phyloP scores from a whole-genome alignment of 1,140 invertebrate genomes.

The Pygmarrhopalites habei region DNA sequence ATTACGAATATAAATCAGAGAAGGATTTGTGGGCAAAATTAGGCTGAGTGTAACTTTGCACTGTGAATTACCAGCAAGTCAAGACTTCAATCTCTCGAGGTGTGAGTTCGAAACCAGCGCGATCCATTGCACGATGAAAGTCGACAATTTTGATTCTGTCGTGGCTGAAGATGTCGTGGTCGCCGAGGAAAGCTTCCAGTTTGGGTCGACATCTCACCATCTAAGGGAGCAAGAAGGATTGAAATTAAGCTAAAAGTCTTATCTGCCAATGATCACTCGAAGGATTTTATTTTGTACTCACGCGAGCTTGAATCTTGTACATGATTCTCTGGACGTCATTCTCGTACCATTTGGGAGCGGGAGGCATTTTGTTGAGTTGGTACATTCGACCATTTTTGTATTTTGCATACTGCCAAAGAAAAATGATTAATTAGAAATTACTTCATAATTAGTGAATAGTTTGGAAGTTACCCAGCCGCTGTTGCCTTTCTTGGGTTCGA shows the following conservation, averaged over 20 bases:
- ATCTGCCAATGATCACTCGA: not conserved
- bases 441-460: no score
- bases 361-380: constrained; percentile 22
- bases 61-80: constrained; percentile 31
- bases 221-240: constrained; percentile 14
- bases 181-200: constrained; percentile 31
- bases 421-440: no score
- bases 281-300: no score
- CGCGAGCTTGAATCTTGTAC: constrained; percentile 37
- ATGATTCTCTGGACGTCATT: constrained; percentile 36
- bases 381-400: constrained; percentile 36
- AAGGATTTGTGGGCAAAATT: not conserved
- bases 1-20: not conserved
- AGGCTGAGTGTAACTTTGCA: not conserved
- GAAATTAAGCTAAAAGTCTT: constrained; percentile 8
- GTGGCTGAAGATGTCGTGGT: constrained; percentile 33
- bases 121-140: constrained; percentile 36
- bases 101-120: constrained; percentile 35
- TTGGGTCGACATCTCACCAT: constrained; percentile 32
- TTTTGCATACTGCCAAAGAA: constrained; percentile 30
- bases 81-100: constrained; percentile 37
- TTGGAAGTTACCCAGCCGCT: constrained; percentile 37
- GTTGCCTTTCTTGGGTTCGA: constrained; percentile 43
- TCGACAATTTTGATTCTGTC: constrained; percentile 36
- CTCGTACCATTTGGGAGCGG: constrained; percentile 35